These are phyloP conservation scores for Trichogramma dendrolimi DNA, from an alignment of 2,888 invertebrate species.

Conservation along the genomic window DNA sequence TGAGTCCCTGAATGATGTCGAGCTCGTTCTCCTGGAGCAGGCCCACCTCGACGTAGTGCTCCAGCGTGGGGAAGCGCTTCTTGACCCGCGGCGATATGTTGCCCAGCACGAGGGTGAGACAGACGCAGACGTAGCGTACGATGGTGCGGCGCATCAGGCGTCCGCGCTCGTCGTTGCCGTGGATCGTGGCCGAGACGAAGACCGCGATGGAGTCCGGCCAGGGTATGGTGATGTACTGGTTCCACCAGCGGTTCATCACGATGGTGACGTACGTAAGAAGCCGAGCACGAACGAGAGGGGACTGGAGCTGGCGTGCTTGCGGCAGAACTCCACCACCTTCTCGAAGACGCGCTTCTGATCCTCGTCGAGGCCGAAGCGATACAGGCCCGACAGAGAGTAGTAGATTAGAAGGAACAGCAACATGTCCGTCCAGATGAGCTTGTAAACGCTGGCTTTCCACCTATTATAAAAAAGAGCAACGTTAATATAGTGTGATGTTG, in stretches of 20 bases:
- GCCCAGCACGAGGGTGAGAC: constrained; percentile 81
- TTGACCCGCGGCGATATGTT: constrained; percentile 85
- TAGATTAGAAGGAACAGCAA: constrained; percentile 74
- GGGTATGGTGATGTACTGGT: constrained; percentile 58
- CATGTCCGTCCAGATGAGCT: constrained; percentile 87
- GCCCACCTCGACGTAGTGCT: constrained; percentile 81
- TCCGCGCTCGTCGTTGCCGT: constrained; percentile 59
- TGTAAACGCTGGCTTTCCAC: constrained; percentile 94
- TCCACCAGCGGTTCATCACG: constrained; percentile 86
- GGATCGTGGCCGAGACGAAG: constrained; percentile 58
- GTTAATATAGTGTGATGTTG: background rate
- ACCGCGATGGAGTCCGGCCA: constrained; percentile 61
- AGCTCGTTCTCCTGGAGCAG: constrained; percentile 78
- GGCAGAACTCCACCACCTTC: constrained; percentile 77
- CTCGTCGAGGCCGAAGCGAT: constrained; percentile 67
- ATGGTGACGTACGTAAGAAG: constrained; percentile 87
- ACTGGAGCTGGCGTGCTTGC: constrained; percentile 80
- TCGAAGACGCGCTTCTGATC: constrained; percentile 75
- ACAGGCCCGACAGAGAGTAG: constrained; percentile 72
- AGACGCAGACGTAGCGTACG: constrained; percentile 66
- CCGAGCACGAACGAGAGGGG: constrained; percentile 90
- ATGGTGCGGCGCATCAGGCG: constrained; percentile 58
- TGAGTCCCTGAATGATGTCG: constrained; percentile 71
- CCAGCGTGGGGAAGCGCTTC: constrained; percentile 79
- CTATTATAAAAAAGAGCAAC: constrained; percentile 55